These are phyloP conservation scores for Benitochromis conjunctus DNA, from an alignment of 2,113 vertebrate genomes.

Conservation along the genomic window DNA sequence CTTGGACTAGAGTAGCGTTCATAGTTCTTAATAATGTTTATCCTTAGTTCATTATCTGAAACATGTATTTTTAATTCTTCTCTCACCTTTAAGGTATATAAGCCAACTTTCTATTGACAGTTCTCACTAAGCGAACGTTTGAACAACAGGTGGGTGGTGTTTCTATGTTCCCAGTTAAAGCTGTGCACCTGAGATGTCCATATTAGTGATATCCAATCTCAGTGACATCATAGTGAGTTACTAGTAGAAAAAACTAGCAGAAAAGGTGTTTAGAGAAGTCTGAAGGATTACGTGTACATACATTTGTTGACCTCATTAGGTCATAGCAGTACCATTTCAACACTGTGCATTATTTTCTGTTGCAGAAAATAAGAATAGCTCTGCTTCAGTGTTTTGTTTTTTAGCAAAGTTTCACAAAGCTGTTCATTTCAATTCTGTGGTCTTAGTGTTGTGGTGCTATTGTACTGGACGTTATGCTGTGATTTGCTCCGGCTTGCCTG, in stretches of 20 bases:
- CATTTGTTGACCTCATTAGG: neutral
- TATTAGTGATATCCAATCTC: neutral
- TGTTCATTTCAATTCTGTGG: neutral
- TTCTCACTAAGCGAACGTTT: neutral
- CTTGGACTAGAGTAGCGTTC: neutral
- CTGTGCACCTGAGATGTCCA: neutral
- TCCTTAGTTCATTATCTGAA: neutral
- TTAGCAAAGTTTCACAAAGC: neutral
- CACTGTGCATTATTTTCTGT: neutral
- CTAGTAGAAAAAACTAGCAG: neutral
- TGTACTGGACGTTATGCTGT: accelerated
- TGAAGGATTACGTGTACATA: neutral
- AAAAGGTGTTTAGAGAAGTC: neutral
- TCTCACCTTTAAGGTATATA: neutral
- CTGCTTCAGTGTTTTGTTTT: neutral
- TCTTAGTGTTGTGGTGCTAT: neutral
- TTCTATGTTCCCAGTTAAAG: neutral
- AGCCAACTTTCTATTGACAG: neutral
- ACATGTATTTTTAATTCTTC: neutral
- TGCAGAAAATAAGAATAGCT: neutral
- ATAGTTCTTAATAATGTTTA: neutral
- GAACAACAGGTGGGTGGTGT: neutral
- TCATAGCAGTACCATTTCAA: neutral
- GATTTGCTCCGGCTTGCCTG: neutral
- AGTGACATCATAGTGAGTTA: neutral